Percentiles rank a stretch among this genome's conserved stretches.
Conservation (phyloP, 2,888 invertebrate genomes). For the Pterostichus niger region DNA sequence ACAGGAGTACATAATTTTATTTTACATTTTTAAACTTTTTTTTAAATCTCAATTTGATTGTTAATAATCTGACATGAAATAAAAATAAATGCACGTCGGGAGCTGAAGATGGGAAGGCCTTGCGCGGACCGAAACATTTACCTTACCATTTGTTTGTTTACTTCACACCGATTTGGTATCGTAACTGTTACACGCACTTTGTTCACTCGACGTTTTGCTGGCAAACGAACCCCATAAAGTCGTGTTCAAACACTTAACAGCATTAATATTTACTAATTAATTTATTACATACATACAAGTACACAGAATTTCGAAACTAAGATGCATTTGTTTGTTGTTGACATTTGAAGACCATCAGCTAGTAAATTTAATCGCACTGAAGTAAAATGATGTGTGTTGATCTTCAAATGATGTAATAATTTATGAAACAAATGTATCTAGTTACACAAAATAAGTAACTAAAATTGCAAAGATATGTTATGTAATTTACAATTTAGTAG, state of each 20-base stretch:
- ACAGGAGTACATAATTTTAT: slow-evolving; percentile 66
- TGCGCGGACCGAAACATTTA: slow-evolving; percentile 40
- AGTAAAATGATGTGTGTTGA: slow-evolving; percentile 15
- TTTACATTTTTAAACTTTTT: slow-evolving; percentile 62
- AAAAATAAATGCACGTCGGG: slow-evolving; percentile 49
- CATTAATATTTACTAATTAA: slow-evolving; percentile 29
- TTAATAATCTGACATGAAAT: slow-evolving; percentile 52
- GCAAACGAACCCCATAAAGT: slow-evolving; percentile 38
- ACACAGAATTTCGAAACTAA: slow-evolving; percentile 21
- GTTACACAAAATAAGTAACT: slow-evolving; percentile 36
- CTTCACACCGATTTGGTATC: slow-evolving; percentile 56
- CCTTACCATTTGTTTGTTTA: slow-evolving; percentile 44
- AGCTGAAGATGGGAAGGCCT: slow-evolving; percentile 35
- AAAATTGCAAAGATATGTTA: slow-evolving; percentile 36
- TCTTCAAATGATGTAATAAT: neutral
- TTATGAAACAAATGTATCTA: slow-evolving; percentile 26
- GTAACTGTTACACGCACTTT: slow-evolving; percentile 28
- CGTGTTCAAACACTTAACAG: slow-evolving; percentile 32
- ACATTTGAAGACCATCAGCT: slow-evolving; percentile 4
- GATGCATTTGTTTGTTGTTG: slow-evolving; percentile 15
- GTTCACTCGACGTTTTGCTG: slow-evolving; percentile 23
- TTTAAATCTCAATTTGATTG: slow-evolving; percentile 64
- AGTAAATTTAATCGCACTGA: neutral
- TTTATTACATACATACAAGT: slow-evolving; percentile 48
- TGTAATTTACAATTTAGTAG: slow-evolving; percentile 26